A percentile compares a stretch with the other conserved stretches of the same genome.
Evolutionary conservation across 2,113 vertebrate species (phyloP).

Genomic region (Anseranas semipalmata): DNA sequence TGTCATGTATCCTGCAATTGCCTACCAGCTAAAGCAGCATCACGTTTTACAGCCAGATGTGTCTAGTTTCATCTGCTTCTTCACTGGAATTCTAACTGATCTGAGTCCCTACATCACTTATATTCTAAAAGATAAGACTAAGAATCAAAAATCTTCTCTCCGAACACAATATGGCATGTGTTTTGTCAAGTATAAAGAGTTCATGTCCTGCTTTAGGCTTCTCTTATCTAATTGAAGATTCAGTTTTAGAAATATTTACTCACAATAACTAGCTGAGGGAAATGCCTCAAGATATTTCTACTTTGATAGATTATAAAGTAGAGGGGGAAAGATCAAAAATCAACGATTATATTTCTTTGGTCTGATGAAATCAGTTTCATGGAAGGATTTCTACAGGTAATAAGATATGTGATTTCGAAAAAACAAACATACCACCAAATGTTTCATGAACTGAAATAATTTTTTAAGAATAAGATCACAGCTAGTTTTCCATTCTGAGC

Average conservation of each 20-base stretch:
- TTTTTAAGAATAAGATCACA: not conserved
- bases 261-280: not conserved
- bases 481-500: not conserved
- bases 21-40: conserved; percentile 5
- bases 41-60: conserved; percentile 32
- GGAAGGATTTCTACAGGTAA: not conserved
- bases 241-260: not conserved
- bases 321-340: not conserved
- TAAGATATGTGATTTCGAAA: not conserved
- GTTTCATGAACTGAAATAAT: not conserved
- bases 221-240: not conserved
- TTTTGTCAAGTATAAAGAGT: not conserved
- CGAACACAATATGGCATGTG: not conserved
- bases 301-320: not conserved
- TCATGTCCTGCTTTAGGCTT: not conserved
- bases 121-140: not conserved
- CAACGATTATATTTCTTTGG: not conserved
- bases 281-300: not conserved
- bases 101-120: not conserved
- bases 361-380: not conserved
- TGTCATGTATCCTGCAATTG: conserved; percentile 1
- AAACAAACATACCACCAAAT: not conserved
- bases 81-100: conserved; percentile 3
- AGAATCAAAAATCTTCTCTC: not conserved
- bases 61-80: not conserved